Percentiles rank a stretch among this genome's conserved stretches.
phyloP scores from a whole-genome alignment of 2,888 invertebrate species.

The Apamea crenata region DNA sequence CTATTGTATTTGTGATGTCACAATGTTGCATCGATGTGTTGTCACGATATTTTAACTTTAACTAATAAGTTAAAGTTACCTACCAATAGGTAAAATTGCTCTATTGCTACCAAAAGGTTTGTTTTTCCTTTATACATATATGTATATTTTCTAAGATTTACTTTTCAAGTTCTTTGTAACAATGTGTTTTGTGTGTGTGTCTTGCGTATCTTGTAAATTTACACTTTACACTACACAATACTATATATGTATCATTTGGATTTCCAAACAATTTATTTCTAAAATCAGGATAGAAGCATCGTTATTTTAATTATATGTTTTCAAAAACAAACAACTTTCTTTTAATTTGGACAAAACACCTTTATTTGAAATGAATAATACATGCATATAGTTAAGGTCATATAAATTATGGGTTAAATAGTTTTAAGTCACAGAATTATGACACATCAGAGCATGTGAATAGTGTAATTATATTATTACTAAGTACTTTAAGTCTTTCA shows the following conservation, averaged over 20 bases:
- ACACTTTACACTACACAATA: not conserved
- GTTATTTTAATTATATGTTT: slow-evolving; percentile 29
- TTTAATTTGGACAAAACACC: slow-evolving; percentile 39
- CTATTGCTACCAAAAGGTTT: slow-evolving; percentile 19
- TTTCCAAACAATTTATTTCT: slow-evolving; percentile 21
- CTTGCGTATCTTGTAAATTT: slow-evolving; percentile 15
- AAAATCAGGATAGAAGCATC: slow-evolving; percentile 19
- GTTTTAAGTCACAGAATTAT: slow-evolving; percentile 72
- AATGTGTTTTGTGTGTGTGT: not conserved
- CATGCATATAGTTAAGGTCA: slow-evolving; percentile 55
- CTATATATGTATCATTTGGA: not conserved
- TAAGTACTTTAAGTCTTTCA: slow-evolving; percentile 66
- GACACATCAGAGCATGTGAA: slow-evolving; percentile 76
- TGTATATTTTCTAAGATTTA: slow-evolving; percentile 3
- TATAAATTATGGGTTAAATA: slow-evolving; percentile 69
- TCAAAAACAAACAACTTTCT: slow-evolving; percentile 10
- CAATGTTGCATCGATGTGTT: slow-evolving; percentile 14
- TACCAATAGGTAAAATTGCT: slow-evolving; percentile 8
- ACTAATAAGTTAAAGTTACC: not conserved
- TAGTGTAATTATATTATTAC: slow-evolving; percentile 68
- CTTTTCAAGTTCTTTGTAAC: slow-evolving; percentile 18
- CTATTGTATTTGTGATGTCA: slow-evolving; percentile 35
- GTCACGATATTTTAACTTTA: slow-evolving; percentile 5
- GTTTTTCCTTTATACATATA: slow-evolving; percentile 22
- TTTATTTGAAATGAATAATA: slow-evolving; percentile 37